A percentile compares a stretch with the other conserved stretches of the same genome.
phyloP scores from a whole-genome alignment of 1,140 invertebrate species.

The Eurytemora carolleeae region DNA sequence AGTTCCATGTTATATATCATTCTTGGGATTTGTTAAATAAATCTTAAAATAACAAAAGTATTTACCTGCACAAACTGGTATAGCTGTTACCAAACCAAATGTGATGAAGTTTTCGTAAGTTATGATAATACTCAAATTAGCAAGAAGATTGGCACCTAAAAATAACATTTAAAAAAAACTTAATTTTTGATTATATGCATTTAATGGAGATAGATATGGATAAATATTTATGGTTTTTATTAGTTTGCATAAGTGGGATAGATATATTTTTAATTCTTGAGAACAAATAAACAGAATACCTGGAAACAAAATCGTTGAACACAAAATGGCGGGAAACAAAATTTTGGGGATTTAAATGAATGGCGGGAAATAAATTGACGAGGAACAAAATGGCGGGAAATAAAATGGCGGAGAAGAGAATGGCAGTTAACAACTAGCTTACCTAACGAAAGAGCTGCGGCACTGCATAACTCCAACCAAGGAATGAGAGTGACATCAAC shows the following conservation, averaged over 20 bases:
- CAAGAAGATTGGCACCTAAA: constrained; percentile 69
- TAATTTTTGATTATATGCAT: too few relatives aligned
- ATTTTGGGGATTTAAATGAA: too few relatives aligned
- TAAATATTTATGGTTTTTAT: background rate
- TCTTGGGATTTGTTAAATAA: too few relatives aligned
- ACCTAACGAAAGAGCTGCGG: constrained; percentile 55
- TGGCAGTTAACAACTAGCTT: constrained; percentile 25
- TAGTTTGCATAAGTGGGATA: constrained; percentile 3
- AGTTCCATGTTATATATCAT: too few relatives aligned
- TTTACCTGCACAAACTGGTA: constrained; percentile 77
- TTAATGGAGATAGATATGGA: background rate
- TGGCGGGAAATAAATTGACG: too few relatives aligned
- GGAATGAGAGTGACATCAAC: constrained; percentile 53
- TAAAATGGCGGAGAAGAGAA: too few relatives aligned
- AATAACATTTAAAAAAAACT: too few relatives aligned
- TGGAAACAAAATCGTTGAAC: too few relatives aligned
- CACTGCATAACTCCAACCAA: constrained; percentile 52
- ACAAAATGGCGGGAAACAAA: too few relatives aligned
- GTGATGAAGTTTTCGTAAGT: constrained; percentile 85
- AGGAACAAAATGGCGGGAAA: too few relatives aligned
- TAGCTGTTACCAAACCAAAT: constrained; percentile 66
- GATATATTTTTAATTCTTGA: background rate
- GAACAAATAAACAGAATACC: too few relatives aligned
- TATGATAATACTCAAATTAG: constrained; percentile 67
- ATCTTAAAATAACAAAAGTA: too few relatives aligned